phyloP scores from a whole-genome alignment of 2,797 vertebrate species.

The Lerista edwardsae region DNA sequence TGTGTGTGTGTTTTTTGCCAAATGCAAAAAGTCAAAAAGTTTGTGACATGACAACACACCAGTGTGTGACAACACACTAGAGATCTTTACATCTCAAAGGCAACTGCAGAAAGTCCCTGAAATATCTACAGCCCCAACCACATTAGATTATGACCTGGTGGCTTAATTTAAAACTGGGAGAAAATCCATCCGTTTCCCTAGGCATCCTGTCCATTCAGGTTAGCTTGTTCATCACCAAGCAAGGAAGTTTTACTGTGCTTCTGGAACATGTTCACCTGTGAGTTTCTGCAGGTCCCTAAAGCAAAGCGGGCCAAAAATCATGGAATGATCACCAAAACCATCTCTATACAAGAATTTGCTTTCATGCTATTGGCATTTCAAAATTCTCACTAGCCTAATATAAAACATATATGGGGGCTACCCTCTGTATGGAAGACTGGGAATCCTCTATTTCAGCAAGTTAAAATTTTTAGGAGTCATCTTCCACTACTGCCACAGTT shows the following conservation, averaged over 20 bases:
- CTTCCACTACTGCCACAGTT: too few relatives aligned
- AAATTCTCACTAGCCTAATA: too few relatives aligned
- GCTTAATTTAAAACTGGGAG: background rate
- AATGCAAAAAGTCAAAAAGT: too few relatives aligned
- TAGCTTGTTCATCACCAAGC: too few relatives aligned
- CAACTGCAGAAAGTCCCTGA: background rate
- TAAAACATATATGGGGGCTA: too few relatives aligned
- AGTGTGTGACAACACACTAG: background rate
- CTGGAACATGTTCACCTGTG: background rate
- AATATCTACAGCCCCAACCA: background rate
- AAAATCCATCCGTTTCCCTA: background rate
- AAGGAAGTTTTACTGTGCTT: background rate
- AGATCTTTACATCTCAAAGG: background rate
- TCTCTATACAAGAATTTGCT: background rate
- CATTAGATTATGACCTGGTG: background rate
- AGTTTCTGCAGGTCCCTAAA: background rate
- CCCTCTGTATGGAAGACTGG: too few relatives aligned
- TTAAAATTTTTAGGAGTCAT: too few relatives aligned
- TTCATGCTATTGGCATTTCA: too few relatives aligned
- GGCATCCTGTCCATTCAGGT: background rate
- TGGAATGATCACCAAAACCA: background rate
- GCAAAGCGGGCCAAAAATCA: background rate
- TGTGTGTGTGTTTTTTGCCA: conserved; percentile 1
- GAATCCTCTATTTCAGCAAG: too few relatives aligned
- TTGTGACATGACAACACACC: too few relatives aligned